A percentile compares a stretch with the other conserved stretches of the same genome.
Conservation (phyloP, 2,888 invertebrate species). For the Blera fallax region DNA sequence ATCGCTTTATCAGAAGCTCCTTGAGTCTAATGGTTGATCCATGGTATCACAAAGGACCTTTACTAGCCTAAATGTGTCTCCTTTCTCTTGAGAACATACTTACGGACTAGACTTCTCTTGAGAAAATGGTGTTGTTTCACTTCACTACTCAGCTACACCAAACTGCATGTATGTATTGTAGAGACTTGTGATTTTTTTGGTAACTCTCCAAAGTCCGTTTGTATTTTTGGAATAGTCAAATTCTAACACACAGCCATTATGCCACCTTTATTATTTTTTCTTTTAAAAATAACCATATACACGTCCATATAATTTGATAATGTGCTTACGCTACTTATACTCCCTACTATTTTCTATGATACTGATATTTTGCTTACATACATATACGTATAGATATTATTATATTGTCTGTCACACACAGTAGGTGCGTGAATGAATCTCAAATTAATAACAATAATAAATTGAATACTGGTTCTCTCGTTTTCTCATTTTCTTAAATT, state of each 20-base stretch:
- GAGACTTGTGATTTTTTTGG: background rate
- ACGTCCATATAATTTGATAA: conserved; percentile 9
- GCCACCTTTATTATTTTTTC: conserved; percentile 71
- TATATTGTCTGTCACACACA: background rate
- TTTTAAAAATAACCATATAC: conserved; percentile 38
- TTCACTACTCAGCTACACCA: too few relatives aligned
- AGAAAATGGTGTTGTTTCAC: too few relatives aligned
- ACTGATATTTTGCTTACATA: conserved; percentile 27
- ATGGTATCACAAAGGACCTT: too few relatives aligned
- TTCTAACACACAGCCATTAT: conserved; percentile 75
- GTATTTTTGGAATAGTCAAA: conserved; percentile 4
- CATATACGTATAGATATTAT: background rate
- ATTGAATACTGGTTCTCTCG: conserved; percentile 35
- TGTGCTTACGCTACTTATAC: conserved; percentile 50
- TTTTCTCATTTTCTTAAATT: conserved; percentile 79
- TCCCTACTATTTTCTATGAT: conserved; percentile 42
- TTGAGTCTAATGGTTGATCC: too few relatives aligned
- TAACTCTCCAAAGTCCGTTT: background rate
- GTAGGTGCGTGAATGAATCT: background rate
- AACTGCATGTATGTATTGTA: too few relatives aligned
- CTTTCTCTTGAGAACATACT: too few relatives aligned
- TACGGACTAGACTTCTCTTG: too few relatives aligned
- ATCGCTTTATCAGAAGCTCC: too few relatives aligned
- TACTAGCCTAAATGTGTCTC: too few relatives aligned
- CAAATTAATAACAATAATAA: conserved; percentile 3